Conservation (phyloP, 2,113 vertebrate species). For the Albula glossodonta region DNA sequence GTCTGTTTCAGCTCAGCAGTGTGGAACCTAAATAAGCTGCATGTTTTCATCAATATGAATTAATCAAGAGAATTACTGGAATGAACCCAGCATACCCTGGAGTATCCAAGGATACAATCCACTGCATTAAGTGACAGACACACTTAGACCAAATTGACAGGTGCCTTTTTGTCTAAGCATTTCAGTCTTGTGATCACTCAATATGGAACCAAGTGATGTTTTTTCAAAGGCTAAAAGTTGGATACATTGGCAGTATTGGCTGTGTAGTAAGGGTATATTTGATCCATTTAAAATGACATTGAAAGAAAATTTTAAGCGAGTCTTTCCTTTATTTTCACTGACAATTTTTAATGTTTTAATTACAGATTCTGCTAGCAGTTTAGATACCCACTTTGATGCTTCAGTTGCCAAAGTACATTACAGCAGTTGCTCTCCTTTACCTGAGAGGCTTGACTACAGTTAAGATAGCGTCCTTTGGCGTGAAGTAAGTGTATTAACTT, state of each 20-base stretch:
- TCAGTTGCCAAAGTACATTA: constrained; percentile 23
- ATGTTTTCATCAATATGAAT: no score
- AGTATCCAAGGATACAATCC: no score
- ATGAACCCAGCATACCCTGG: no score
- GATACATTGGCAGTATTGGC: no score
- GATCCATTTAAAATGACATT: not conserved
- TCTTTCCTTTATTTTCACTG: not conserved
- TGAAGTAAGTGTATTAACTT: constrained; percentile 7
- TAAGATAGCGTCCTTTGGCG: constrained; percentile 25
- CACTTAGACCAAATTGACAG: not conserved
- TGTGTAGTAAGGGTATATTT: no score
- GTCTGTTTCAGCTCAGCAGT: no score
- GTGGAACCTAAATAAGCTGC: no score
- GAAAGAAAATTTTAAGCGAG: not conserved
- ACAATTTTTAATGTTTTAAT: not conserved
- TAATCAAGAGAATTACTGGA: no score
- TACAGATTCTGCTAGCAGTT: constrained; percentile 14
- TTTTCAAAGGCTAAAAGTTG: no score
- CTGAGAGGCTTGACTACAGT: constrained; percentile 16
- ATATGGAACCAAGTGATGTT: no score
- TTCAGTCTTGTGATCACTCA: not conserved
- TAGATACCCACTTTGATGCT: constrained; percentile 18
- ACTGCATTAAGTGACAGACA: no score
- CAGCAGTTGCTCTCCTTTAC: constrained; percentile 2
- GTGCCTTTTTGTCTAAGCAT: not conserved